Base-by-base conservation (phyloP, 2,113 vertebrate genomes). In the Clarias macrocephalus region DNA sequence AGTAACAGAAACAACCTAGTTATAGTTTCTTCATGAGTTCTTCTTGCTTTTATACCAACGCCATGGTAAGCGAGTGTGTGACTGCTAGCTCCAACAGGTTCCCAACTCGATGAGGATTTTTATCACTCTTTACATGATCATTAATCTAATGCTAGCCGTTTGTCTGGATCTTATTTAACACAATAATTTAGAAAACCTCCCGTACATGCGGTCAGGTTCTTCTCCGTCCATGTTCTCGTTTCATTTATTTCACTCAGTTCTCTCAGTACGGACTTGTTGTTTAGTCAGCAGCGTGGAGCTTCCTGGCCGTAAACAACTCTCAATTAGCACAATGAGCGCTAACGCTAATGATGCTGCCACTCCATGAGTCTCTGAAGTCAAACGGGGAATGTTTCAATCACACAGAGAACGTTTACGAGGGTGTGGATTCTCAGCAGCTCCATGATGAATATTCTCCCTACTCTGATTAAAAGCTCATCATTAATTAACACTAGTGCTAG, bases 251-350 rank as follows among this genome's bases (percentile, higher is more conserved):
- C 28, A 4, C 37, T 84, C n/a, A 33, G n/a, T 18, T 9, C 83
- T 48, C 80, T 75, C 48, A 62, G 83, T 1, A 25, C 28, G 33
- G 42, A 84, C 54, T 70, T 57, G 65, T 33, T 80, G 63, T 87
- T 87, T 66, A 73, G 68, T 88, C 81, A 90, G 87, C 85, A 82
- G 21, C 30, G 15, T 81, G 66, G 30, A 52, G 9, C n/a, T 23
- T n/a, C 19, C 6, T 72, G 52, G 59, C 30, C 19, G 80, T 89
- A 90, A 91, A 90, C 85, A 85, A 90, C 81, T 90, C 93, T 95
- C 93, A 94, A 94, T 96, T 94, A 94, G 93, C 90, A 91, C 91
- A 94, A 95, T 94, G 93, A 91, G 84, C 48, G 80, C 65, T 87
- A 79, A 85, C 37, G 60, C 82, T 89, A 85, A 89, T 80, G 87